Conservation (phyloP, 2,797 vertebrate species). For the Setipinna tenuifilis region DNA sequence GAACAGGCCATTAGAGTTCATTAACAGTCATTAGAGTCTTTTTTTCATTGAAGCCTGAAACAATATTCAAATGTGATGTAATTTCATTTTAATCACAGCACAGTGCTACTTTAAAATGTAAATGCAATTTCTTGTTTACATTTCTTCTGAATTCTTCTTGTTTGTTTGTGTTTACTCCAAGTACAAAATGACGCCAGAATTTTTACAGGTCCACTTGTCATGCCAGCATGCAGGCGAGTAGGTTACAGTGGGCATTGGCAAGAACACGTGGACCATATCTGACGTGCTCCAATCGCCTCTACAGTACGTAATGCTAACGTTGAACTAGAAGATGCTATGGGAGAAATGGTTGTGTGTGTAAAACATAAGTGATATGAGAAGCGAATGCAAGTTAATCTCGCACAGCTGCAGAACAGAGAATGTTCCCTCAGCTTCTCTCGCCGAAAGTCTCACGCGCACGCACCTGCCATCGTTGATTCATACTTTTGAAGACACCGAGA, state of each 20-base stretch:
- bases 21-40: neutral
- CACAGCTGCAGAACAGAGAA: neutral
- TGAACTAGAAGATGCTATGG: neutral
- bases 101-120: neutral
- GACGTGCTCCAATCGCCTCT: neutral
- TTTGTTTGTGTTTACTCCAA: neutral
- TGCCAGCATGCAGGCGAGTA: neutral
- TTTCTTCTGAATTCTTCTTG: neutral
- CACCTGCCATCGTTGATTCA: neutral
- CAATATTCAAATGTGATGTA: neutral
- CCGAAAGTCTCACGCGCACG: neutral
- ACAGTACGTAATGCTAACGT: too few species aligned
- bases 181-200: neutral
- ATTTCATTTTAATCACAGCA: neutral
- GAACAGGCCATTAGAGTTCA: neutral
- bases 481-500: conserved; percentile 4
- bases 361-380: neutral
- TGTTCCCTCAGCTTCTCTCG: neutral
- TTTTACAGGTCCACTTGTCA: neutral
- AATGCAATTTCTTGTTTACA: too few species aligned
- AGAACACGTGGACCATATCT: neutral
- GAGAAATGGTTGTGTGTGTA: neutral
- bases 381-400: neutral
- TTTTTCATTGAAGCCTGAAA: neutral
- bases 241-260: neutral